Percentiles rank a stretch among this genome's conserved stretches.
Conservation (phyloP, 2,797 vertebrate genomes). For the Chloroceryle amazona region DNA sequence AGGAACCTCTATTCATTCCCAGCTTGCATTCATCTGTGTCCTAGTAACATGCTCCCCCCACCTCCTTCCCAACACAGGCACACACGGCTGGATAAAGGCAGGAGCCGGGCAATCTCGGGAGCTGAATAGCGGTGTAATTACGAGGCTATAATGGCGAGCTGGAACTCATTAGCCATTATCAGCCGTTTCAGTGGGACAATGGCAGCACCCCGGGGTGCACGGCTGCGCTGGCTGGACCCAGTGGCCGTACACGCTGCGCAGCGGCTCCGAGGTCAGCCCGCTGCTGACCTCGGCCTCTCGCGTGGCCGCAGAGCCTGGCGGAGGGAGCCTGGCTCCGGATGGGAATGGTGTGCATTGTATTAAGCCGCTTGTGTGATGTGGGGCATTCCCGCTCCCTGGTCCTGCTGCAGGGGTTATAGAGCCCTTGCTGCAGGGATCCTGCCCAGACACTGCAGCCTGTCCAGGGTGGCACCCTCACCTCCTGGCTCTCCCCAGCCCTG, state of each 20-base stretch:
- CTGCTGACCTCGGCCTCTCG: background rate
- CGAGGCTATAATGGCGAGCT: slow-evolving; percentile 46
- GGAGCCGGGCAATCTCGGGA: slow-evolving; percentile 44
- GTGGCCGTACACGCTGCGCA: background rate
- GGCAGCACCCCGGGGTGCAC: slow-evolving; percentile 42
- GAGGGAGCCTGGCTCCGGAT: background rate
- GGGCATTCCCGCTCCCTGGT: background rate
- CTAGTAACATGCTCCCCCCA: slow-evolving; percentile 49
- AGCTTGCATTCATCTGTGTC: slow-evolving; percentile 52
- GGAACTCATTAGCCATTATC: slow-evolving; percentile 74
- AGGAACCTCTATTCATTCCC: slow-evolving; percentile 57
- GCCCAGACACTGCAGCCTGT: background rate
- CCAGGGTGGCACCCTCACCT: background rate
- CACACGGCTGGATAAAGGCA: slow-evolving; percentile 58
- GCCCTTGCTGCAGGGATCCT: background rate
- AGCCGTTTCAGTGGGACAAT: slow-evolving; percentile 56
- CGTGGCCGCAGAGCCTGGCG: background rate
- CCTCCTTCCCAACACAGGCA: background rate
- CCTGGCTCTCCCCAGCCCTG: background rate
- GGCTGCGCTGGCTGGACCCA: background rate
- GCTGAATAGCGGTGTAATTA: slow-evolving; percentile 71
- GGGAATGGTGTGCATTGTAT: background rate
- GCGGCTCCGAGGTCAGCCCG: background rate
- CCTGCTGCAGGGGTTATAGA: background rate
- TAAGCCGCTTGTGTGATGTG: background rate